Evolutionary conservation across 2,113 vertebrate genomes (phyloP), one percentile per base, ranked within the genome.

Genomic region (Microtus pennsylvanicus): DNA sequence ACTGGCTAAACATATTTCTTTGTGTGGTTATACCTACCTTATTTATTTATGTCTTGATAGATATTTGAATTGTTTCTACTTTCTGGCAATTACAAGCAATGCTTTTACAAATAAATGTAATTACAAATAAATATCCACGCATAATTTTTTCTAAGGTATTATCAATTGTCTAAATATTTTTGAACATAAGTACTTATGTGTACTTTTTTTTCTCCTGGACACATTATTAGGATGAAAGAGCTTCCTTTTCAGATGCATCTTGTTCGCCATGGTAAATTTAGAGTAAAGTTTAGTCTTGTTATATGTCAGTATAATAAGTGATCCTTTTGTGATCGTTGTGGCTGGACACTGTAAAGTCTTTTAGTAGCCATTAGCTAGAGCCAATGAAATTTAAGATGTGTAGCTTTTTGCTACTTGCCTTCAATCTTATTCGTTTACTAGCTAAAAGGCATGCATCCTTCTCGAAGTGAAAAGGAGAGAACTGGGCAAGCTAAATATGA

Each of bases 381-480:
- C 69, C 42, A 67, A 42, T 82, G 67, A 89, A 72, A 95, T 75
- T 61, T 95, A 82, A 96, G 42, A 52, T 70, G 10, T 12, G 12
- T 7, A 55, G 38, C 82, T 50, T 55, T 95, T 89, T 82, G 17
- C 89, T 85, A 63, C 28, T 87, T 93, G 42, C 61, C 24, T 26
- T 89, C 33, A 87, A 2, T 85, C 77, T 94, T 61, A 55, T 80
- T 76, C 45, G 10, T 61, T 81, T 76, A 67, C 28, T 74, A 81
- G 58, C 33, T 90, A 69, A 55, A 94, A 89, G 38, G n/a, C 8
- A 63, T 38, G 1, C 42, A 61, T 89, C 6, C 45, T 94, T 70
- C 74, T 90, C 13, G 24, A 94, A 93, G 74, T 81, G 28, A 95
- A 76, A 80, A 52, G 28, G 87, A 95, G 14, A 14, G 74, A 93